Evolutionary conservation across 1,140 invertebrate species (phyloP).

Genomic region (Macrostomum lignano): DNA sequence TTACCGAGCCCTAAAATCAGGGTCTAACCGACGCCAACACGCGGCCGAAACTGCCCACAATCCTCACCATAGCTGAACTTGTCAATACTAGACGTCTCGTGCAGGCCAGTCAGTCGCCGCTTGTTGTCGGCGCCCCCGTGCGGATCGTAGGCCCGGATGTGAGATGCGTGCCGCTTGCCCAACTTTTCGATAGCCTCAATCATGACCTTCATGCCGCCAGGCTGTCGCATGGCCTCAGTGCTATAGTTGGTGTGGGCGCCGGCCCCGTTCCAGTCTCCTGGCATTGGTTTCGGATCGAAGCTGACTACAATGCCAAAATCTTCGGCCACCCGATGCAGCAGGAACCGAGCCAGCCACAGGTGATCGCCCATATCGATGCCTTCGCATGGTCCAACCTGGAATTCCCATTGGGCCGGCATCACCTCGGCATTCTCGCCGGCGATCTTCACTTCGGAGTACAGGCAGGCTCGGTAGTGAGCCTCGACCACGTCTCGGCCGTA

Average conservation of each 20-base stretch:
- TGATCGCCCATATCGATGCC: constrained; percentile 59
- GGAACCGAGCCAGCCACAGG: constrained; percentile 50
- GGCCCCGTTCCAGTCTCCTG: constrained; percentile 62
- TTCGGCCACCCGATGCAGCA: constrained; percentile 55
- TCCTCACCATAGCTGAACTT: no score
- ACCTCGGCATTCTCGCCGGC: constrained; percentile 72
- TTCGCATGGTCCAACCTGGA: constrained; percentile 13
- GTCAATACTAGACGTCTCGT: constrained; percentile 26
- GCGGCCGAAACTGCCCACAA: no score
- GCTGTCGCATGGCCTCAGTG: constrained; percentile 51
- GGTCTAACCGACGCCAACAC: no score
- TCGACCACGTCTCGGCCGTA: constrained; percentile 64
- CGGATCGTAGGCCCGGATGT: constrained; percentile 65
- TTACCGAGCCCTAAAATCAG: no score
- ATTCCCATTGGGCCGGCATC: constrained; percentile 47
- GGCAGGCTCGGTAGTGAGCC: constrained; percentile 38
- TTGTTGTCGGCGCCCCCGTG: constrained; percentile 30
- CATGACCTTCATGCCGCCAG: constrained; percentile 40
- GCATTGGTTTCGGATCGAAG: constrained; percentile 57
- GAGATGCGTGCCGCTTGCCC: constrained; percentile 46
- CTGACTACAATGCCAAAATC: constrained; percentile 59
- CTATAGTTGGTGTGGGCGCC: constrained; percentile 64
- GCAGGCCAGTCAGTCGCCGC: constrained; percentile 27
- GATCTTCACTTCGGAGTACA: constrained; percentile 63
- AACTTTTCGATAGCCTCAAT: constrained; percentile 40